Evolutionary conservation across 2,113 vertebrate species (phyloP), one percentile per base, ranked within the genome.

Genomic region (Lepus timidus): DNA sequence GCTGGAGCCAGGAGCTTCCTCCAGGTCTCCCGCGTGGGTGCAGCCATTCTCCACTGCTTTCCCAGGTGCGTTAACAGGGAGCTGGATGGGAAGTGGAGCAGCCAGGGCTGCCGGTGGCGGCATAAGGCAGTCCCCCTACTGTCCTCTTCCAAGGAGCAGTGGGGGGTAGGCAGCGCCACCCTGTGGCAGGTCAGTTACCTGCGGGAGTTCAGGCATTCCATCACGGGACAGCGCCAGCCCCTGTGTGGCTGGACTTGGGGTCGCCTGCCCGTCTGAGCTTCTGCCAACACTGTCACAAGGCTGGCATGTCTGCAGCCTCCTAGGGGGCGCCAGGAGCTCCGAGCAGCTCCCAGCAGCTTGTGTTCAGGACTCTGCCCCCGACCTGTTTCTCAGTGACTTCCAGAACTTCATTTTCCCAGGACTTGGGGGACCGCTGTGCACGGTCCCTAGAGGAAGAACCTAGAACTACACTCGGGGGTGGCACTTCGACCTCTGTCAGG

Each of bases 381-480:
- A 5, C 5, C 31, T 55, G 2, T 86, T 67, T 29, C 44, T 55
- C 36, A 1, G 39, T 44, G 85, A 23, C n/a, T 39, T 29, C 62
- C 4, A 12, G 29, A 0, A 27, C 64, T 22, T 33, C 1, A 0
- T 33, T 3, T 27, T n/a, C 22, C 71, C 4, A 7, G 85, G 29
- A 65, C 4, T 5, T 12, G 51, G 3, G 1, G 36, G 33, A 3
- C 62, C 4, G 6, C 19, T 44, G 6, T 0, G 20, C 0, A 0
- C 3, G 49, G 33, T 27, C n/a, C 61, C 81, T 7, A 2, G 61
- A 16, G 55, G 70, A 31, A 4, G 25, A 31, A 8, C 81, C 36
- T 44, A 22, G 70, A 33, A 29, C 64, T 0, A 1, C 4, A 6
- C 36, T n/a, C 20, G 3, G 23, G 61, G 44, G 19, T 64, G 33